Conservation (phyloP, 2,113 vertebrate genomes). For the Muntiacus reevesi region DNA sequence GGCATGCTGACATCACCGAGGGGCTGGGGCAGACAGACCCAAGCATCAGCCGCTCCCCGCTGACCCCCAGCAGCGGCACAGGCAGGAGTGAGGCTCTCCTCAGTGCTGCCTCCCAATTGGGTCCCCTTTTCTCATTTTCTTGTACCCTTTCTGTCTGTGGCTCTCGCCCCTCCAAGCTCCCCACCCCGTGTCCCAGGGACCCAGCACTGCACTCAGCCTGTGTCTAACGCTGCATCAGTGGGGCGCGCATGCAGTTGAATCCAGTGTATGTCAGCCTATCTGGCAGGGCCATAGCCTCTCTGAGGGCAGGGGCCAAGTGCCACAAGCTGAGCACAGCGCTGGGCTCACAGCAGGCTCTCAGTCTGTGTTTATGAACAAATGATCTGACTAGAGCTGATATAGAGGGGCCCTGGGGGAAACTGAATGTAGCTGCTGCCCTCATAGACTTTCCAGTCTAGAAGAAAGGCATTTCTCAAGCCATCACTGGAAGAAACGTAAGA, state of each 20-base stretch:
- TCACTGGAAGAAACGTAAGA: not conserved
- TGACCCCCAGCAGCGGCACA: not conserved
- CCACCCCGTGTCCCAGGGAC: not conserved
- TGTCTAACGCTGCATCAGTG: not conserved
- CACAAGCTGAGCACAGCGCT: not conserved
- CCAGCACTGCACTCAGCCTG: not conserved
- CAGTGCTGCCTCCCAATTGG: not conserved
- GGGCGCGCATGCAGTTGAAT: accelerated
- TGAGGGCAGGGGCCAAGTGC: not conserved
- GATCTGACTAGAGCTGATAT: not conserved
- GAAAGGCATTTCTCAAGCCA: not conserved
- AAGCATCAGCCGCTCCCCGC: accelerated
- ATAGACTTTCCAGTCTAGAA: not conserved
- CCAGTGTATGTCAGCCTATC: no score
- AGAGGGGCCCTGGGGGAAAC: not conserved
- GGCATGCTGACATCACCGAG: accelerated
- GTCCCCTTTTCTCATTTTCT: not conserved
- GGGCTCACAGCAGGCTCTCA: not conserved
- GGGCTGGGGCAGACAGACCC: not conserved
- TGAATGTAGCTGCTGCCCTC: not conserved
- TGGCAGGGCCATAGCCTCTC: not conserved
- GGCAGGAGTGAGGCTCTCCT: not conserved
- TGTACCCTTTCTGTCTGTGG: not conserved
- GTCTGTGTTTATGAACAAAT: not conserved
- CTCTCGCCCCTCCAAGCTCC: not conserved